A percentile compares a stretch with the other conserved stretches of the same genome.
Evolutionary conservation across 1,140 invertebrate species (phyloP).

Genomic region (Drosophila yakuba): DNA sequence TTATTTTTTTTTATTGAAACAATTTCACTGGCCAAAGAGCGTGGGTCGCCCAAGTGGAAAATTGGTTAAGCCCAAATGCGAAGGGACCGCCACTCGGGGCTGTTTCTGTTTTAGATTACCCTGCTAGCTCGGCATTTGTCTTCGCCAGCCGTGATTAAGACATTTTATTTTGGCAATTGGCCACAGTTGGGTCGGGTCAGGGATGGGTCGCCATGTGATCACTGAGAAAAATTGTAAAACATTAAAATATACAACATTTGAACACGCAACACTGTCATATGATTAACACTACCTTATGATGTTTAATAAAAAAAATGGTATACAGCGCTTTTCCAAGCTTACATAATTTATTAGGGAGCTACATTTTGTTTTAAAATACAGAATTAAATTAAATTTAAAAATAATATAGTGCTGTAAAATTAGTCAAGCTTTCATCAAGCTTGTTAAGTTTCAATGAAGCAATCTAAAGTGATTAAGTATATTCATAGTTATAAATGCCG

Average conservation of each 20-base stretch:
- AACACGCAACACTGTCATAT: no score
- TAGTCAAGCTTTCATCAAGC: background rate
- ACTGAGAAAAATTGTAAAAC: slow-evolving; percentile 9
- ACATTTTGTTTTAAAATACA: no score
- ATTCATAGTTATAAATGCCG: slow-evolving; percentile 22
- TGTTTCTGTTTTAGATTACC: slow-evolving; percentile 38
- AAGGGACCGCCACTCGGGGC: slow-evolving; percentile 48
- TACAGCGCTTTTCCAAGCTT: no score
- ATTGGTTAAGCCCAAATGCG: slow-evolving; percentile 65
- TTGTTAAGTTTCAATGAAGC: background rate
- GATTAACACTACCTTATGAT: no score
- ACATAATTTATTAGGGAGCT: no score
- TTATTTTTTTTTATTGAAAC: slow-evolving; percentile 54
- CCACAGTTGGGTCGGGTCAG: slow-evolving; percentile 27
- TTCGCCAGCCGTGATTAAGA: slow-evolving; percentile 35
- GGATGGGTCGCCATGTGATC: background rate
- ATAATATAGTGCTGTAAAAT: background rate
- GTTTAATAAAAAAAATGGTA: no score
- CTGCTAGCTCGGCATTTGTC: slow-evolving; percentile 52
- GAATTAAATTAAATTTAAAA: background rate
- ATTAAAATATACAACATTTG: no score
- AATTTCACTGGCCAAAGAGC: slow-evolving; percentile 67
- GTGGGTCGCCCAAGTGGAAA: slow-evolving; percentile 64
- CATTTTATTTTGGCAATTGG: slow-evolving; percentile 56
- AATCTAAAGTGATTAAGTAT: slow-evolving; percentile 18